Conservation (phyloP, 2,888 invertebrate genomes). For the Heliconius erato region DNA sequence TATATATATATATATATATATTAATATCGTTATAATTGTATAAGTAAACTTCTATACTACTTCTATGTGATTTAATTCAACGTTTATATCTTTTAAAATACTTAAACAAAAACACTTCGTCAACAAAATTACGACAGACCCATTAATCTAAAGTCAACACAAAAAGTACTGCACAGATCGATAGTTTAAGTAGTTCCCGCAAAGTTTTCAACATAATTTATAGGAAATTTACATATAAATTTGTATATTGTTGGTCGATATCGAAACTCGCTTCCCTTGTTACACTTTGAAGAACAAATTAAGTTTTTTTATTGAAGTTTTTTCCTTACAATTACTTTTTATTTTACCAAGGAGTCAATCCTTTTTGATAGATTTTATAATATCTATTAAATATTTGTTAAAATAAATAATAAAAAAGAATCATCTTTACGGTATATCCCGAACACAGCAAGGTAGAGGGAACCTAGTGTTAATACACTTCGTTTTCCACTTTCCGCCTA, state of each 20-base stretch:
- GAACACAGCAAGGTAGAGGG: no score
- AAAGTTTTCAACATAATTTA: slow-evolving; percentile 19
- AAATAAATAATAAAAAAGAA: no score
- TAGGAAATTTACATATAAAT: background rate
- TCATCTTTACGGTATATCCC: no score
- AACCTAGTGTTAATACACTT: no score
- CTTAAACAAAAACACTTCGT: background rate
- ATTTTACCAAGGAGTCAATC: no score
- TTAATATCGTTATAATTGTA: background rate
- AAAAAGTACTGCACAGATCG: slow-evolving; percentile 27
- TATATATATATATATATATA: no score
- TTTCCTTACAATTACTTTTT: background rate
- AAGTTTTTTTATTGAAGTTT: background rate
- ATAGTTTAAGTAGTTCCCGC: slow-evolving; percentile 1
- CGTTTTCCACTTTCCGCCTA: no score
- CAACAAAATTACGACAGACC: background rate
- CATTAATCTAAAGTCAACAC: slow-evolving; percentile 26
- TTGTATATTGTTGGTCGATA: background rate
- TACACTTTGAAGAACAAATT: background rate
- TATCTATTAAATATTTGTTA: no score
- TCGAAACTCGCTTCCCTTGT: background rate
- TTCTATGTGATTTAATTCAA: no score
- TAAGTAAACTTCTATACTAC: background rate
- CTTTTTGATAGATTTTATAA: no score
- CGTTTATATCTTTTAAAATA: background rate